Percentiles rank a stretch among this genome's conserved stretches.
phyloP scores from a whole-genome alignment of 30 jellyfish, hydroid and myxozoan genomes.

The Aurelia aurita complex sp. Pacific region DNA sequence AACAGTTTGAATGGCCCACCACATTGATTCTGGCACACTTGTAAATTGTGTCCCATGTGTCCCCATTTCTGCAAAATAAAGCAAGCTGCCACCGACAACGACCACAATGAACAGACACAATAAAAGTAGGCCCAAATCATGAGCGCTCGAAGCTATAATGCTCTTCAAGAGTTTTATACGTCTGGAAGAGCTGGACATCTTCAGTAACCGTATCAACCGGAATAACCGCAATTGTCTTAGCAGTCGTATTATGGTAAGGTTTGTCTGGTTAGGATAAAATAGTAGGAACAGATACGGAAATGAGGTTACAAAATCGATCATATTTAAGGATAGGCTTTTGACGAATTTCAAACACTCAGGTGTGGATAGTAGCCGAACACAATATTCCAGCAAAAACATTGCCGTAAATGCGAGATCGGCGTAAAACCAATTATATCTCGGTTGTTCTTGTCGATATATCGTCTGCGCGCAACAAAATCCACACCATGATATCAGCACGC shows the following conservation, averaged over 20 bases:
- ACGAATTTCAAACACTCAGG: slow-evolving; percentile 51
- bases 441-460: slow-evolving; percentile 20
- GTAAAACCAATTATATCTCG: slow-evolving; percentile 28
- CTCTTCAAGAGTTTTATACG: slow-evolving; percentile 44
- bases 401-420: slow-evolving; percentile 48
- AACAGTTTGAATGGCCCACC: slow-evolving; percentile 92
- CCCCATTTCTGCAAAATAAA: slow-evolving; percentile 62
- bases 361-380: slow-evolving; percentile 35
- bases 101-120: slow-evolving; percentile 69
- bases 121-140: slow-evolving; percentile 61
- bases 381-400: slow-evolving; percentile 50
- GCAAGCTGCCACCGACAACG: slow-evolving; percentile 69
- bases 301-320: slow-evolving; percentile 58
- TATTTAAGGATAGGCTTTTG: slow-evolving; percentile 21
- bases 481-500: slow-evolving; percentile 32
- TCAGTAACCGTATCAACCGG: slow-evolving; percentile 60
- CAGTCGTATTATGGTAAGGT: slow-evolving; percentile 16
- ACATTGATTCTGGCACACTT: slow-evolving; percentile 80
- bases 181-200: slow-evolving; percentile 54
- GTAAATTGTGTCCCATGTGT: slow-evolving; percentile 46
- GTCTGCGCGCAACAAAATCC: slow-evolving; percentile 51
- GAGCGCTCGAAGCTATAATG: slow-evolving; percentile 67
- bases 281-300: slow-evolving; percentile 53
- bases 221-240: slow-evolving; percentile 53
- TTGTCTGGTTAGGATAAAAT: neutral